phyloP scores from a whole-genome alignment of 2,888 invertebrate species.

The Caenorhabditis sinica region DNA sequence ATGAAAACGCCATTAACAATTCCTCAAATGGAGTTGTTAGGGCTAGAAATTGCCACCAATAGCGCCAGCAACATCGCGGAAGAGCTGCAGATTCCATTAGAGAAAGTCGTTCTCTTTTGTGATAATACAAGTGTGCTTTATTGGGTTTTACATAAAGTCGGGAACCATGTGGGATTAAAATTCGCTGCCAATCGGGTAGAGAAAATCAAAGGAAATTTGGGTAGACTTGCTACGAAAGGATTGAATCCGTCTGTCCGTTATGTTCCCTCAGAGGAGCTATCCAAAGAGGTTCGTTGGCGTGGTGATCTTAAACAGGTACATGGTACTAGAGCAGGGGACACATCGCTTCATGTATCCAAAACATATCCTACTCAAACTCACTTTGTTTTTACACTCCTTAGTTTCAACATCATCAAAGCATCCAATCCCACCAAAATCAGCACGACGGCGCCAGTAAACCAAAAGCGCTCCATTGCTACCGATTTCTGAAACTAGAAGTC shows the following conservation, averaged over 20 bases:
- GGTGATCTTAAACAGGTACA: too few species aligned
- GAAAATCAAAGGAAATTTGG: background rate
- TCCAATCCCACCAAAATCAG: too few species aligned
- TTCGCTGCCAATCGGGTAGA: background rate
- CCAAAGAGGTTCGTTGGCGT: too few species aligned
- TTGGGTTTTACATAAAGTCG: constrained; percentile 35
- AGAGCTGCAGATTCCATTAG: background rate
- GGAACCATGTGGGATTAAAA: background rate
- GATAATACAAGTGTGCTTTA: constrained; percentile 48
- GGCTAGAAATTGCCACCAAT: constrained; percentile 30
- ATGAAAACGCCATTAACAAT: constrained; percentile 34
- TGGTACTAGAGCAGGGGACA: too few species aligned
- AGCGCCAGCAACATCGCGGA: background rate
- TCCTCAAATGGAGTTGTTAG: constrained; percentile 62
- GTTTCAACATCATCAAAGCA: too few species aligned
- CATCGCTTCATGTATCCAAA: too few species aligned
- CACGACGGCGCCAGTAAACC: too few species aligned
- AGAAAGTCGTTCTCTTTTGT: constrained; percentile 30
- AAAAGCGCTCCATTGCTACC: too few species aligned
- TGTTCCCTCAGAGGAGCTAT: constrained; percentile 69
- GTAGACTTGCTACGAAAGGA: background rate
- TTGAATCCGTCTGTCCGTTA: constrained; percentile 55
- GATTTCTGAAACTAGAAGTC: too few species aligned
- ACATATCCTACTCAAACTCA: too few species aligned
- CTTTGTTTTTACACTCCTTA: too few species aligned